These are phyloP conservation scores for Dreissena polymorpha DNA, from an alignment of 1,140 invertebrate species.

Conservation along the genomic window DNA sequence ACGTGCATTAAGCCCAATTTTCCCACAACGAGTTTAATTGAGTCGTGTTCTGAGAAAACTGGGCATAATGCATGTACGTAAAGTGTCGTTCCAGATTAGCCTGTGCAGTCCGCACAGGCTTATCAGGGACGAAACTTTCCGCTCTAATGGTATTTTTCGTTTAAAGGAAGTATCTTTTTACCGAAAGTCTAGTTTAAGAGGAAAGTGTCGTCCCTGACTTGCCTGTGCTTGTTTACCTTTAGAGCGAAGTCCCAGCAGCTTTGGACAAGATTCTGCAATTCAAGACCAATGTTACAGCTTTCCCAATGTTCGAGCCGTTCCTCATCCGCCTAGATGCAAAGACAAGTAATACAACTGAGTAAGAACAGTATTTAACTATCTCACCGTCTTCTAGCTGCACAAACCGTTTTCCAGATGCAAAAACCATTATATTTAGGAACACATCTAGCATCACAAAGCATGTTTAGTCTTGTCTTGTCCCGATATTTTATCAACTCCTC, in stretches of 20 bases:
- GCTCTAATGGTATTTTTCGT: no score
- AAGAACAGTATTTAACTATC: background rate
- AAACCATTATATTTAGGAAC: background rate
- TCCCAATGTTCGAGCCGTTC: constrained; percentile 40
- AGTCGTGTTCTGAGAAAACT: no score
- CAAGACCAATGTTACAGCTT: background rate
- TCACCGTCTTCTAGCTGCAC: background rate
- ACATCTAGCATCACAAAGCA: background rate
- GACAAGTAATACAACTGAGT: background rate
- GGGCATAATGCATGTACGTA: no score
- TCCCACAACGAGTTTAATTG: no score
- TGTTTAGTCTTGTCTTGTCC: background rate
- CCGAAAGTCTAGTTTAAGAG: no score
- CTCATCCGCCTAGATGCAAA: background rate
- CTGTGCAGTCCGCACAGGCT: no score
- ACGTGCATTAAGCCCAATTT: no score
- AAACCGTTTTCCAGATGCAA: background rate
- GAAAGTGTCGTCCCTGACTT: no score
- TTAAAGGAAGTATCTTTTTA: no score
- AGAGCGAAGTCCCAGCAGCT: constrained; percentile 7
- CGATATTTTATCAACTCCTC: background rate
- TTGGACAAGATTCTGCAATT: constrained; percentile 11
- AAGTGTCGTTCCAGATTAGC: no score
- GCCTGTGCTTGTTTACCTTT: background rate
- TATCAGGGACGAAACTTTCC: no score